Base-by-base conservation (phyloP, 2,797 vertebrate genomes). In the Paguma larvata region DNA sequence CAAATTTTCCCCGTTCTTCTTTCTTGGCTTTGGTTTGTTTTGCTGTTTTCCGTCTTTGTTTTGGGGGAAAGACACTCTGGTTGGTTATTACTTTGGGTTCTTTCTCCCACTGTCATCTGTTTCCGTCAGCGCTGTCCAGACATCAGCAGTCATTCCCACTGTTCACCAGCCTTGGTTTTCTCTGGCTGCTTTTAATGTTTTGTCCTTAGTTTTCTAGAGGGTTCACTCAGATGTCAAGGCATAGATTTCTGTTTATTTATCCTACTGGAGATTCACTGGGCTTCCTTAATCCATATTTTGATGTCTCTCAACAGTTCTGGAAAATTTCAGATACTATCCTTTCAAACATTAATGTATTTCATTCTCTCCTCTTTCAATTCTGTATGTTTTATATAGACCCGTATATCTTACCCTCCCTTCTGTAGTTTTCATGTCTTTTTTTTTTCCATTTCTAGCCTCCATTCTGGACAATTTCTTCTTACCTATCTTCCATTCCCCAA, bases 341-440 rank as follows among this genome's bases (percentile, higher is more conserved):
- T 80, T 56, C 73, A 46, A 38, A 32, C 59, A 16, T 62, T 6
- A 21, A 41, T 25, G n/a, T 56, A 19, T 12, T 62, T 15, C 6
- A 5, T 48, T 34, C 63, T 38, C 56, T 23, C 32, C 51, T 67
- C 44, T 65, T 56, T 53, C 68, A 30, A 19, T 38, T 32, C 38
- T 13, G 16, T 19, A 11, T n/a, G 46, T 78, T 78, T n/a, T 51
- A 21, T 51, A 21, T 12, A 3, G 6, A 21, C 51, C 4, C 8
- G 0, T 1, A 0, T 2, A 46, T 44, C 46, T 62, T 21, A 5
- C 3, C 4, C 30, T 53, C 25, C 25, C 15, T 9, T 32, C 25
- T 32, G 30, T 30, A 8, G n/a, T 41, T 48, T 21, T 51, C 9
- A 2, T 6, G 44, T n/a, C 30, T 77, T 44, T 32, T 11, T 38